Conservation (phyloP, 1,140 invertebrate species). For the Dendroctonus valens region DNA sequence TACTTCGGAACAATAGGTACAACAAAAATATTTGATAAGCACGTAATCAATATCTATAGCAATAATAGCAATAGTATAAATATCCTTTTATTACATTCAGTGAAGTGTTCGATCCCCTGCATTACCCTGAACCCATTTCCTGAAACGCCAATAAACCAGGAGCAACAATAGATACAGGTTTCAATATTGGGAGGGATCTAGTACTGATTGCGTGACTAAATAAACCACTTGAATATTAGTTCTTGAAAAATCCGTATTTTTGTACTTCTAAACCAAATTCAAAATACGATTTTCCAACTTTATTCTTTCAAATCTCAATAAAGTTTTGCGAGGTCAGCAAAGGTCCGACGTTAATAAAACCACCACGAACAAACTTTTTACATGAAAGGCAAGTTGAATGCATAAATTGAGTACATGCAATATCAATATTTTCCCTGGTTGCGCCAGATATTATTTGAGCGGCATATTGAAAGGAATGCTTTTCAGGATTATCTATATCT, state of each 20-base stretch:
- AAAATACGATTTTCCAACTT: conserved; percentile 12
- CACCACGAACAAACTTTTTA: conserved; percentile 20
- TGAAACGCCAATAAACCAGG: too few species aligned
- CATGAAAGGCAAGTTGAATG: conserved; percentile 24
- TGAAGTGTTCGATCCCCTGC: too few species aligned
- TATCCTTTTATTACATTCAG: too few species aligned
- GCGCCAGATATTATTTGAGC: conserved; percentile 28
- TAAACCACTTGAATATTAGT: not conserved
- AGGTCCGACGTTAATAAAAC: conserved; percentile 31
- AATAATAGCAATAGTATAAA: too few species aligned
- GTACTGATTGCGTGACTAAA: not conserved
- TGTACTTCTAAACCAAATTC: not conserved
- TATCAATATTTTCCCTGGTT: conserved; percentile 29
- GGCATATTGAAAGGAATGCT: conserved; percentile 32
- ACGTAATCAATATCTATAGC: too few species aligned
- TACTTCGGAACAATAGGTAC: too few species aligned
- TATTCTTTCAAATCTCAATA: conserved; percentile 26
- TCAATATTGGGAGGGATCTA: too few species aligned
- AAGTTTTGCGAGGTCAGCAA: conserved; percentile 24
- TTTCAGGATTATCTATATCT: conserved; percentile 30
- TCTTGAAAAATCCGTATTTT: not conserved
- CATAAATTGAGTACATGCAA: conserved; percentile 32
- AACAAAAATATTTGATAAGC: too few species aligned
- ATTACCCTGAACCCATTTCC: too few species aligned
- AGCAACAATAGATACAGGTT: too few species aligned